Conservation (phyloP, 2,888 invertebrate species). For the Microplitis manilae region DNA sequence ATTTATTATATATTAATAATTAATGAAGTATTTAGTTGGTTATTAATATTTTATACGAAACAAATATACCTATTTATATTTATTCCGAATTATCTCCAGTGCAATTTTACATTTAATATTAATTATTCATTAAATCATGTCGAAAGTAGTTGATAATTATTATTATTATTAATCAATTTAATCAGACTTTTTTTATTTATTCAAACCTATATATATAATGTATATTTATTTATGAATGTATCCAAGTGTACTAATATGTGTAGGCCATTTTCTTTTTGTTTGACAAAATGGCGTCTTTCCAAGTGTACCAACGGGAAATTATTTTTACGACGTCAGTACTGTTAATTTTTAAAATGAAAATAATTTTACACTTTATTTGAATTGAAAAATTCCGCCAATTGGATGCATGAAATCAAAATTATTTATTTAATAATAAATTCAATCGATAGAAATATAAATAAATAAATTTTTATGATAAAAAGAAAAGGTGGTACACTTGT, state of each 20-base stretch:
- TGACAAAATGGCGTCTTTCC: no score
- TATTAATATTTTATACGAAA: constrained; percentile 28
- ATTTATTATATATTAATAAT: neutral
- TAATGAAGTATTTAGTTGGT: neutral
- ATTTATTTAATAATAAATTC: no score
- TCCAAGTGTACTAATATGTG: no score
- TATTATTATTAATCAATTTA: neutral
- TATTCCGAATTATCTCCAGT: neutral
- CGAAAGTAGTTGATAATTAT: neutral
- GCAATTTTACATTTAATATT: constrained; percentile 21
- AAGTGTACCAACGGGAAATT: neutral
- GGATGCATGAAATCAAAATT: no score
- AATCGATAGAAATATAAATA: neutral
- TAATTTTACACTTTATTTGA: no score
- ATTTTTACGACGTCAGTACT: neutral
- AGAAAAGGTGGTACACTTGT: neutral
- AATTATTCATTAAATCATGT: constrained; percentile 2
- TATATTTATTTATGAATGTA: neutral
- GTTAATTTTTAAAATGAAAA: no score
- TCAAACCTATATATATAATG: neutral
- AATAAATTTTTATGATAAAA: neutral
- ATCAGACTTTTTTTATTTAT: neutral
- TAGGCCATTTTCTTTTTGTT: no score
- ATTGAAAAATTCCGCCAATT: no score
- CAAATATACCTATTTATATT: constrained; percentile 26